A percentile compares a stretch with the other conserved stretches of the same genome.
Evolutionary conservation across 2,888 invertebrate species (phyloP).

Genomic region (Frankliniella fusca): DNA sequence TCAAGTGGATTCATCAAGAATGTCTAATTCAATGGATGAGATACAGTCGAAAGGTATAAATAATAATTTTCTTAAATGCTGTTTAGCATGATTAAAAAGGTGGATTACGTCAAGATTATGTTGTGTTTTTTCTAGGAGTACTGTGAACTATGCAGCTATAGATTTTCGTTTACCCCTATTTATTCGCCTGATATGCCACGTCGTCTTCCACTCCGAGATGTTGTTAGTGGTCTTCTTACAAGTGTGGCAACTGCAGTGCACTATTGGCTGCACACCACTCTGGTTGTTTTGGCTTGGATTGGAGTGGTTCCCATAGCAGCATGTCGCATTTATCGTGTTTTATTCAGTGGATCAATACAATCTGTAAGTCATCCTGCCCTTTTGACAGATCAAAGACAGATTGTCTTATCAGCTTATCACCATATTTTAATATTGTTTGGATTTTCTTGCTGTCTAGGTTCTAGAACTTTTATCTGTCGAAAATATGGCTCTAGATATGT

Average conservation of each 20-base stretch:
- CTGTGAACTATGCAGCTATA: constrained; percentile 94
- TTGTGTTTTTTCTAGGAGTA: constrained; percentile 63
- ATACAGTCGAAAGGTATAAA: constrained; percentile 70
- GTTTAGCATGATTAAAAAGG: too few relatives aligned
- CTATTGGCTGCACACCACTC: constrained; percentile 95
- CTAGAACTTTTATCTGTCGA: constrained; percentile 91
- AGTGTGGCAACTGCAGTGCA: constrained; percentile 89
- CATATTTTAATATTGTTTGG: constrained; percentile 25
- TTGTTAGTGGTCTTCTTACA: constrained; percentile 81
- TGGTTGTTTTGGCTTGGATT: constrained; percentile 96
- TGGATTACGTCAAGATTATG: too few relatives aligned
- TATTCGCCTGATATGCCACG: constrained; percentile 99
- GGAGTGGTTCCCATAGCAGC: constrained; percentile 94
- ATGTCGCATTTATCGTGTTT: constrained; percentile 88
- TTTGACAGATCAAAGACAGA: too few relatives aligned
- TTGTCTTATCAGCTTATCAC: background rate
- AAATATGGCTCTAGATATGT: constrained; percentile 87
- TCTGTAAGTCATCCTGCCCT: constrained; percentile 52
- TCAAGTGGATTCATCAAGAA: constrained; percentile 96
- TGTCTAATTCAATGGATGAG: constrained; percentile 99
- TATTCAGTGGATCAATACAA: constrained; percentile 87
- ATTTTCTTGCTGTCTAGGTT: constrained; percentile 49
- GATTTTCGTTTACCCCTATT: constrained; percentile 95
- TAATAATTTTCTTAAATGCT: too few relatives aligned
- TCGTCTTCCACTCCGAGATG: constrained; percentile 85